phyloP scores from a whole-genome alignment of 1,140 invertebrate species.

The Microplitis demolitor region DNA sequence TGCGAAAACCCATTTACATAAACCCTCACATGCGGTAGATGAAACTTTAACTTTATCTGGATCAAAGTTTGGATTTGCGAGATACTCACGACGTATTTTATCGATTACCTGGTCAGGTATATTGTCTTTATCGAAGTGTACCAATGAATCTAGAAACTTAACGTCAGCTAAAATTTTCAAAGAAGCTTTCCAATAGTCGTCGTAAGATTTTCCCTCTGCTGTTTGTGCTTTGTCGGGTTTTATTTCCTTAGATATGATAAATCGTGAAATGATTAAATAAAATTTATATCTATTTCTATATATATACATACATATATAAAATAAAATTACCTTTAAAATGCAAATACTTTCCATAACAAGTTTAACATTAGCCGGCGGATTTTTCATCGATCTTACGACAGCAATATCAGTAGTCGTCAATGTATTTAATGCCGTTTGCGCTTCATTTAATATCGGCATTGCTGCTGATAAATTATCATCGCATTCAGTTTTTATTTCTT shows the following conservation, averaged over 20 bases:
- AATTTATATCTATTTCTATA: background rate
- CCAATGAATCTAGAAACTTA: constrained; percentile 83
- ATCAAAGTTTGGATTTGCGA: constrained; percentile 87
- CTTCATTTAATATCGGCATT: constrained; percentile 90
- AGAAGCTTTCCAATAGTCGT: constrained; percentile 94
- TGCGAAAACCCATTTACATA: constrained; percentile 91
- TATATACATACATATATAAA: too few species aligned
- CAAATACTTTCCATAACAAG: constrained; percentile 97
- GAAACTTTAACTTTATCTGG: constrained; percentile 85
- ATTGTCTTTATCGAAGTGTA: constrained; percentile 92
- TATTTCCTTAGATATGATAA: constrained; percentile 65
- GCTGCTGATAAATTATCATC: constrained; percentile 92
- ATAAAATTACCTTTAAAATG: constrained; percentile 77
- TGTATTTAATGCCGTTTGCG: constrained; percentile 87
- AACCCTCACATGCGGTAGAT: constrained; percentile 76
- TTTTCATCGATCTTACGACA: constrained; percentile 97
- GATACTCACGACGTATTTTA: constrained; percentile 79
- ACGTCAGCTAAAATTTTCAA: constrained; percentile 90
- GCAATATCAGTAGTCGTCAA: constrained; percentile 91
- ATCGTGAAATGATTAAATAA: background rate
- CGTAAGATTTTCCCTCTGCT: constrained; percentile 75
- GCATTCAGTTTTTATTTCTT: constrained; percentile 92
- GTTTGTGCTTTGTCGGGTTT: constrained; percentile 81
- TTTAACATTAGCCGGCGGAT: constrained; percentile 90
- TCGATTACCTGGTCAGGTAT: constrained; percentile 82